Base-by-base conservation (phyloP, 2,888 invertebrate genomes). In the Drosophila hawaiiensis region DNA sequence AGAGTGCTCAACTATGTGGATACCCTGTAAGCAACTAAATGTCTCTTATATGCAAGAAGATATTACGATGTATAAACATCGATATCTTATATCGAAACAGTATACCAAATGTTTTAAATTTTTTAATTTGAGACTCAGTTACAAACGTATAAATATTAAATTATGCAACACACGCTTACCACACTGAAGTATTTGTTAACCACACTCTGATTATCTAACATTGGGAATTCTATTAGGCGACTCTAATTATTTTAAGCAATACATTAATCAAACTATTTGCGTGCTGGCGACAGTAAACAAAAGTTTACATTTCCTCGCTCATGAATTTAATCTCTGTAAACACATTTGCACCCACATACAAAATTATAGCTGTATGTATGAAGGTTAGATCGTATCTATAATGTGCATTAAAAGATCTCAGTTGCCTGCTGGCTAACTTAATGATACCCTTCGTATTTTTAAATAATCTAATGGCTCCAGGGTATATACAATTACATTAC, bases 401-500 rank as follows among this genome's bases (percentile, higher is more conserved):
- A 39, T 22, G n/a, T 39, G n/a, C 39, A 31, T 31, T 33, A 22
- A 60, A 52, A 14, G 25, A n/a, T 43, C 41, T 5, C n/a, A 3
- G 25, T 14, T 65, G 37, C 28, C 37, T n/a, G 14, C 37, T 28
- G n/a, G 47, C 14, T 1, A 35, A 25, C 29, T 59, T 47, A 29
- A 69, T 22, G 43, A 63, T 59, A 64, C 59, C 59, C 64, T 37
- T 1, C n/a, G 22, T 33, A 3, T 31, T 9, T 14, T 10, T 16
- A 0, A 31, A 9, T 4, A 19, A 22, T 25, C 10, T 5, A 39
- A 9, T 39, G 19, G 29, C 39, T 50, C 55, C 55, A 68, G 78
- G 72, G 80, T 76, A 80, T 59, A 16, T 25, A 16, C 28, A 62
- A 28, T 68, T 59, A 60, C 62, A 63, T 63, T 62, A 52, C 39